phyloP scores from a whole-genome alignment of 2,888 invertebrate species.

The Norana najaformis region DNA sequence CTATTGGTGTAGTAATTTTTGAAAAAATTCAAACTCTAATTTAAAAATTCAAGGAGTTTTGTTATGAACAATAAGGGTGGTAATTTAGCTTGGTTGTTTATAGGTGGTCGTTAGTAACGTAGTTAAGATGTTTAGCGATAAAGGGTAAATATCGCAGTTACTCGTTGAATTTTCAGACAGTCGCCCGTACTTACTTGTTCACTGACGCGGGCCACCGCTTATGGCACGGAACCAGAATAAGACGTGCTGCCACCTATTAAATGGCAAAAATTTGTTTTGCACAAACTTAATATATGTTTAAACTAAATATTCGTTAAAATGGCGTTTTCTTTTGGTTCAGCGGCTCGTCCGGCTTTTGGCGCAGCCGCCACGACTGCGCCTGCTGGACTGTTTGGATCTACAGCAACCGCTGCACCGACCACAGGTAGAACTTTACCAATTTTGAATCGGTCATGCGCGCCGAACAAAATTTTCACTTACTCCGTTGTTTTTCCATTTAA shows the following conservation, averaged over 20 bases:
- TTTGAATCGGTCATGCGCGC: constrained; percentile 5
- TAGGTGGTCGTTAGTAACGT: not conserved
- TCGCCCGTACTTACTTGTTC: not conserved
- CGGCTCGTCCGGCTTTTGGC: constrained; percentile 20
- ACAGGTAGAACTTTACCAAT: not conserved
- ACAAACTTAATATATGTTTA: not conserved
- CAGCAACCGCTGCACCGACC: not conserved
- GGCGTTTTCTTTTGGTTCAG: constrained; percentile 20
- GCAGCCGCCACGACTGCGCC: constrained; percentile 22
- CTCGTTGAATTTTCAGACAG: not conserved
- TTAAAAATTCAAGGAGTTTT: not conserved
- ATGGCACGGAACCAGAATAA: not conserved
- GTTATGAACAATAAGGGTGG: not conserved
- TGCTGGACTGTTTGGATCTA: constrained; percentile 18
- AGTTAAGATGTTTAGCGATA: not conserved
- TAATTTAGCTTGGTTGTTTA: not conserved
- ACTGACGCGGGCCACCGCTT: not conserved
- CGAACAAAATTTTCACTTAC: not conserved
- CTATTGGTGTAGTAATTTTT: not conserved
- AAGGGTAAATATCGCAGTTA: not conserved
- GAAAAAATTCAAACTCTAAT: not conserved
- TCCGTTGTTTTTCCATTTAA: not conserved
- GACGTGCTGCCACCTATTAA: not conserved
- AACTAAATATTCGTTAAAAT: not conserved
- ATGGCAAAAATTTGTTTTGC: not conserved